Conservation (phyloP, 2,113 vertebrate species). For the Regulus satrapa region DNA sequence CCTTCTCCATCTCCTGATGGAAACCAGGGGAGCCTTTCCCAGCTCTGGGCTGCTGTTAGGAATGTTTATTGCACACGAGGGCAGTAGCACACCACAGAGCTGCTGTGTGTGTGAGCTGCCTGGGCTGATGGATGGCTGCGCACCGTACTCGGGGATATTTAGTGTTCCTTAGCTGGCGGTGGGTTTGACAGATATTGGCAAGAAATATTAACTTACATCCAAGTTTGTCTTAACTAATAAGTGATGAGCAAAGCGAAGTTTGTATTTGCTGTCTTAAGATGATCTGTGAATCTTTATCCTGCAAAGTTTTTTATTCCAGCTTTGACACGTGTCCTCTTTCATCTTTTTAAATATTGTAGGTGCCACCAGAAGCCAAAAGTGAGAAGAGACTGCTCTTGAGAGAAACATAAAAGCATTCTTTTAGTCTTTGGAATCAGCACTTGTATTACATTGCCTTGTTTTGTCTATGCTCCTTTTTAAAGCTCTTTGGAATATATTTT, state of each 20-base stretch:
- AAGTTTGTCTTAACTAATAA: conserved; percentile 5
- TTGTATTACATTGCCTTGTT: background rate
- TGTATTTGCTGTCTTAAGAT: background rate
- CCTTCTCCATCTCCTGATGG: accelerated
- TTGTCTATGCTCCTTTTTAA: background rate
- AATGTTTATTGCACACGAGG: conserved; percentile 48
- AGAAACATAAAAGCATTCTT: background rate
- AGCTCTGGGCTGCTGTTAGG: background rate
- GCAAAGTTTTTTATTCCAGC: background rate
- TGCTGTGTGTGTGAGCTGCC: accelerated
- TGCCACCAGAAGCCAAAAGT: background rate
- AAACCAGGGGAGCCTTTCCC: background rate
- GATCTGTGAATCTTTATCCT: background rate
- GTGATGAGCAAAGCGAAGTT: conserved; percentile 5
- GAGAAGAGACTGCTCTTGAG: background rate
- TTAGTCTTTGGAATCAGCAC: background rate
- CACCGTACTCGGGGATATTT: background rate
- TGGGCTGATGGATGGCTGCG: background rate
- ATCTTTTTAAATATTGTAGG: background rate
- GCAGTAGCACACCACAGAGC: conserved; percentile 55
- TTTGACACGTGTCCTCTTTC: background rate
- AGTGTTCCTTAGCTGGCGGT: background rate
- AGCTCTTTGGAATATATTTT: background rate
- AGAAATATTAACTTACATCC: background rate
- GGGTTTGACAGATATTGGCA: conserved; percentile 21